Conservation (phyloP, 2,797 vertebrate species). For the Adrianichthys oophorus region DNA sequence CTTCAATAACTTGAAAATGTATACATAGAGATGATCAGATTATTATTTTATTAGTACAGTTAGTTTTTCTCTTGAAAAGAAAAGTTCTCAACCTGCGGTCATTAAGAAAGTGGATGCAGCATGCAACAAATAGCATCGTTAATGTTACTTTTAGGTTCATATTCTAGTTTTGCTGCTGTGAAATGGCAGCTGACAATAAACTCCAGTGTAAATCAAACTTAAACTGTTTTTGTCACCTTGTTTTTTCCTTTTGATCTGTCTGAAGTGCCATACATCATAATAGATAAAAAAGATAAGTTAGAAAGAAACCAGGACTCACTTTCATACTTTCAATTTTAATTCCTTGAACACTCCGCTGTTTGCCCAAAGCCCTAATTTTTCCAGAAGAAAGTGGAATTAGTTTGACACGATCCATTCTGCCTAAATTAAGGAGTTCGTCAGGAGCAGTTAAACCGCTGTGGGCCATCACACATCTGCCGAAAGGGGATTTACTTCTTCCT, state of each 20-base stretch:
- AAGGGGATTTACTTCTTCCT: slow-evolving; percentile 60
- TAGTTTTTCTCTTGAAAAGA: too few relatives aligned
- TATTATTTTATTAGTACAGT: too few relatives aligned
- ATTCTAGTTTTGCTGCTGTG: too few relatives aligned
- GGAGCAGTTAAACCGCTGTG: slow-evolving; percentile 36
- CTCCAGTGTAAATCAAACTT: not conserved
- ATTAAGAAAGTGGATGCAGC: too few relatives aligned
- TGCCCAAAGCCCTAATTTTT: not conserved
- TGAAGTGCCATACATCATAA: not conserved
- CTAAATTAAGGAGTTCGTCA: slow-evolving; percentile 56
- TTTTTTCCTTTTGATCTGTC: not conserved
- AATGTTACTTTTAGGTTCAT: too few relatives aligned
- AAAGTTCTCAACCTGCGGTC: too few relatives aligned
- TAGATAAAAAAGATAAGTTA: not conserved
- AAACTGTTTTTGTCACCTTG: not conserved
- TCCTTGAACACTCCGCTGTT: not conserved
- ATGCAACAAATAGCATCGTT: too few relatives aligned
- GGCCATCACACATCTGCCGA: slow-evolving; percentile 61
- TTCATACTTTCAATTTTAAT: too few relatives aligned
- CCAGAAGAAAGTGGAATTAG: slow-evolving; percentile 12
- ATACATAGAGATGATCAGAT: too few relatives aligned
- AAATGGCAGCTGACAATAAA: not conserved
- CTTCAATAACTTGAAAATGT: too few relatives aligned
- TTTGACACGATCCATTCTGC: slow-evolving; percentile 30
- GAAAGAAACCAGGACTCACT: not conserved